Evolutionary conservation across 2,797 vertebrate species (phyloP), one percentile per base, ranked within the genome.

Genomic region (Sparidentex hasta): DNA sequence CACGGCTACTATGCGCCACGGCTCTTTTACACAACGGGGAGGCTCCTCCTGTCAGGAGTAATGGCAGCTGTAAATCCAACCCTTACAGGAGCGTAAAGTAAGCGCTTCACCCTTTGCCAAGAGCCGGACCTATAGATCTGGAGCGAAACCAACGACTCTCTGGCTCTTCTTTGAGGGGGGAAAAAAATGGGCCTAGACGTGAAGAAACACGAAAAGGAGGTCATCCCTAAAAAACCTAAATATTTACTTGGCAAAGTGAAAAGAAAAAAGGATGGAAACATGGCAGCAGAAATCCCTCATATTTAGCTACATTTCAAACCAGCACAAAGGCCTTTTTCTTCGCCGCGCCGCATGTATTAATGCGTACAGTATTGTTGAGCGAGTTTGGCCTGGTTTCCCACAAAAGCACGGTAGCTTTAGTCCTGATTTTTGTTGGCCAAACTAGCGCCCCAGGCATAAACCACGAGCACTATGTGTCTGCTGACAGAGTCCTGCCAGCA

Each of bases 401-500:
- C 63, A 76, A 79, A 81, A 71, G 74, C 71, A 23, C 64, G 72
- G 86, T 64, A 83, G 83, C 65, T 76, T 82, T 63, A 66, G 74
- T 72, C 70, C 21, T 58, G 76, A 48, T 83, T 84, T 81, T 61
- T 63, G 76, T 80, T 83, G 66, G 79, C 64, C 70, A 55, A 52
- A 78, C 63, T 25, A 64, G 82, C 27, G 29, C 85, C 80, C 66
- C 54, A 47, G 81, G 85, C 87, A 85, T 69, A 88, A 91, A 88
- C 79, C 83, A 75, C 7, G 51, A 79, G 67, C 57, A 21, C 74
- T 87, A 33, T 55, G 76, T 70, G 81, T 88, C 86, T 87, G 81
- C 83, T 79, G 74, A 90, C 85, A 78, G 71, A 84, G 77, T 43
- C 68, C 54, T 71, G 86, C 88, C 90, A 91, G 78, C 81, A 81